Percentiles rank a stretch among this genome's conserved stretches.
phyloP scores from a whole-genome alignment of 2,888 invertebrate species.

The Sphinx pinastri region DNA sequence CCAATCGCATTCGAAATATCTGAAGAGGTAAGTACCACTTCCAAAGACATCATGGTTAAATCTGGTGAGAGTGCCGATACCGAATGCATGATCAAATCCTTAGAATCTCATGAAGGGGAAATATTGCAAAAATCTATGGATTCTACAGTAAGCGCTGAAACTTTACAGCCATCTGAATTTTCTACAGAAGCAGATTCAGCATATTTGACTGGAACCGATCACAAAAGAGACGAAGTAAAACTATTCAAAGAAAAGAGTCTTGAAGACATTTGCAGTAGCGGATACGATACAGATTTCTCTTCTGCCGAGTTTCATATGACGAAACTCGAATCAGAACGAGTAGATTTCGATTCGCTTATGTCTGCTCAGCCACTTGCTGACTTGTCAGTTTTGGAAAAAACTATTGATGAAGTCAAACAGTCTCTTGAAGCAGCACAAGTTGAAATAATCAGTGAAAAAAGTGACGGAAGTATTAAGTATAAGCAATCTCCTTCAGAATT shows the following conservation, averaged over 20 bases:
- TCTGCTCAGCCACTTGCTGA: constrained; percentile 78
- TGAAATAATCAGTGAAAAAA: constrained; percentile 86
- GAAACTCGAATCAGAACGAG: constrained; percentile 80
- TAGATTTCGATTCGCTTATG: constrained; percentile 79
- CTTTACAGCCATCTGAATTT: constrained; percentile 79
- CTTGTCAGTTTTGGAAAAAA: constrained; percentile 86
- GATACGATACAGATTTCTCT: constrained; percentile 86
- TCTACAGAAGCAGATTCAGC: constrained; percentile 81
- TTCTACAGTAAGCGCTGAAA: constrained; percentile 80
- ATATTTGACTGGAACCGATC: constrained; percentile 75
- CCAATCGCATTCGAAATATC: constrained; percentile 70
- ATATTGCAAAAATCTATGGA: constrained; percentile 80
- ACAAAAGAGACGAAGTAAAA: constrained; percentile 74
- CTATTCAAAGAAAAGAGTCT: constrained; percentile 78
- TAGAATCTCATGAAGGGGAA: constrained; percentile 81
- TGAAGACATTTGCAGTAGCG: constrained; percentile 89
- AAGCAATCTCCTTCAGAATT: constrained; percentile 90
- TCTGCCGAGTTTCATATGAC: constrained; percentile 85
- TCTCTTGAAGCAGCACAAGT: constrained; percentile 88
- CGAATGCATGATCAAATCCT: constrained; percentile 79
- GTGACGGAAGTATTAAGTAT: constrained; percentile 86
- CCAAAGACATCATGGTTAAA: constrained; percentile 80
- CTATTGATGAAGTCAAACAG: constrained; percentile 88
- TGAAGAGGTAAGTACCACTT: constrained; percentile 71
- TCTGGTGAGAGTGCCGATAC: constrained; percentile 81